Conservation (phyloP, 2,888 invertebrate species). For the Ditula angustiorana region DNA sequence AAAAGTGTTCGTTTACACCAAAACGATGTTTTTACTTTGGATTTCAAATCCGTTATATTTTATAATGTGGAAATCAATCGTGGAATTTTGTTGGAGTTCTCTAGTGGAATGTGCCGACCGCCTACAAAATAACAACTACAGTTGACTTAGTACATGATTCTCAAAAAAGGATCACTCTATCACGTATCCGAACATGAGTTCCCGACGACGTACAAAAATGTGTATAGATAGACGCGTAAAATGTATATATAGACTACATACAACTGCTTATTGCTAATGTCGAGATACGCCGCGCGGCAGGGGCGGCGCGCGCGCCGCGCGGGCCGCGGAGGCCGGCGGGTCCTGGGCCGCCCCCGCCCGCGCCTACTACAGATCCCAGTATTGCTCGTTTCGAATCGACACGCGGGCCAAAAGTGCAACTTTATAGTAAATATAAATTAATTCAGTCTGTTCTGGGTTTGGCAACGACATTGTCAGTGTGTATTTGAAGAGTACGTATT, state of each 20-base stretch:
- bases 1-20: conserved; percentile 78
- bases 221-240: conserved; percentile 82
- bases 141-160: conserved; percentile 83
- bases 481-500: conserved; percentile 38
- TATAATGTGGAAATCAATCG: conserved; percentile 82
- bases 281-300: conserved; percentile 47
- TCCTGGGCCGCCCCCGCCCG: not conserved
- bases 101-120: conserved; percentile 85
- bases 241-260: conserved; percentile 85
- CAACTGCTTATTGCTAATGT: conserved; percentile 84
- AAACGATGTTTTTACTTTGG: conserved; percentile 77
- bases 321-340: not conserved
- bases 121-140: conserved; percentile 82
- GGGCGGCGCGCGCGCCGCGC: not conserved
- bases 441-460: conserved; percentile 82
- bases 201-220: conserved; percentile 81
- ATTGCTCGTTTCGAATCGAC: conserved; percentile 46
- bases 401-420: conserved; percentile 66
- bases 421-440: conserved; percentile 73
- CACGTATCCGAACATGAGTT: conserved; percentile 79
- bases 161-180: conserved; percentile 83
- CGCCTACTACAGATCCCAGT: not conserved
- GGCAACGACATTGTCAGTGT: conserved; percentile 76
- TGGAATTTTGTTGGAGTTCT: conserved; percentile 80
- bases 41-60: conserved; percentile 80